Base-by-base conservation (phyloP, 2,888 invertebrate species). In the Monopis laevigella region DNA sequence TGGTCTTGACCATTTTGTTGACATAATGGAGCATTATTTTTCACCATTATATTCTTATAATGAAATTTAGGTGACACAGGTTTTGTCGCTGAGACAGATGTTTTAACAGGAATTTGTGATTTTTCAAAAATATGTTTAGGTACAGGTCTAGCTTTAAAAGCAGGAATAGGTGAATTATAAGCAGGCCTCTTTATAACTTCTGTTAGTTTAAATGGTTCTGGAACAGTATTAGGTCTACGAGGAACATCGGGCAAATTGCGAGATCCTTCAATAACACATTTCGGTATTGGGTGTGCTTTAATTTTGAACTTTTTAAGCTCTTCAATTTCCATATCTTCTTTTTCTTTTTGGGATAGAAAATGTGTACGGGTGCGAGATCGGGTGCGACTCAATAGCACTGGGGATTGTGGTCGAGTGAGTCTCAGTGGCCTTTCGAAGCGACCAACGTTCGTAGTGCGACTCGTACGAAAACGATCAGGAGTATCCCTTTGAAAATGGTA, bases 301-400 rank as follows among this genome's bases (percentile, higher is more conserved):
- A 89, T 84, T 61, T 86, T 84, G 55, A 83, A 84, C 70, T 85
- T 86, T 54, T 82, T 84, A 7, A 86, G 78, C 59, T 89, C 86
- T 56, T 88, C 85, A 0, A 86, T 46, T 56, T 88, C 87, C 50
- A 81, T 52, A 45, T 82, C 70, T 56, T 90, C 89, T 38, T 75
- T 69, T 49, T 89, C 85, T 47, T 85, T 81, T 40, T 81, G 82
- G 10, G 85, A 85, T 11, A 85, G 48, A n/a, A 80, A 64, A 39
- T 77, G 72, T 1, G 72, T 56, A 6, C 21, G 36, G 1, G 84
- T 74, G 24, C 90, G 71, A 0, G 67, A 59, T 21, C 90, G 83
- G 1, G 60, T 56, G 48, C 80, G 82, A n/a, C 85, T 83, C 51
- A 65, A 69, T 8, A 84, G 59, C 55, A 70, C 69, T 0, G 84